Conservation (phyloP, 2,888 invertebrate genomes). For the Agapetus fuscipes region DNA sequence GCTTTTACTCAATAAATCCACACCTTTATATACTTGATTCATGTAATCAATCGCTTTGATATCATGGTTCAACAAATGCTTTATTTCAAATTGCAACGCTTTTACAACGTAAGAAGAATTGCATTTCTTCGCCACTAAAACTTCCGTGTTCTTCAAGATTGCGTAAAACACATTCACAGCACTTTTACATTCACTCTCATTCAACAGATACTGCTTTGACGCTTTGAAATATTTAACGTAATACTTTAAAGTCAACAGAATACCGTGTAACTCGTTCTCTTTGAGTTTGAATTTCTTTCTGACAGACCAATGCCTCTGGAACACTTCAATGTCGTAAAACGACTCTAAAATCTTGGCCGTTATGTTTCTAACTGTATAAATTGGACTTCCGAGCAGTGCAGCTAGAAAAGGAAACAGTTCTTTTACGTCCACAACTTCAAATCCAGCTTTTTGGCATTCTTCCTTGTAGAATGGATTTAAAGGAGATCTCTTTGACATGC, state of each 20-base stretch:
- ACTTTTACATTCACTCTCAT: neutral
- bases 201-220: conserved; percentile 10
- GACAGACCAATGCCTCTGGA: conserved; percentile 24
- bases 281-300: conserved; percentile 9
- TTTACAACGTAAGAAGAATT: conserved; percentile 13
- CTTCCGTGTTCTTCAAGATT: conserved; percentile 1
- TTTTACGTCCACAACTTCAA: conserved; percentile 21
- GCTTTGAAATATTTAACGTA: conserved; percentile 9
- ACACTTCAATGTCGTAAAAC: conserved; percentile 30
- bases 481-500: conserved; percentile 34
- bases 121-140: conserved; percentile 4
- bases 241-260: conserved; percentile 12
- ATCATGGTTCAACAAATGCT: neutral
- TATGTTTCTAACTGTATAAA: conserved; percentile 37
- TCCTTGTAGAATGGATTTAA: conserved; percentile 2
- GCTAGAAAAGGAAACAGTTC: conserved; percentile 28
- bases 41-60: neutral
- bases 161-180: neutral
- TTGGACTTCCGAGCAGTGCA: conserved; percentile 34
- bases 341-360: conserved; percentile 37
- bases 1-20: neutral
- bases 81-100: conserved; percentile 14
- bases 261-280: conserved; percentile 18
- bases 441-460: neutral
- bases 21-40: neutral